A percentile compares a stretch with the other conserved stretches of the same genome.
Conservation (phyloP, 2,113 vertebrate genomes). For the Oreocharis arfaki region DNA sequence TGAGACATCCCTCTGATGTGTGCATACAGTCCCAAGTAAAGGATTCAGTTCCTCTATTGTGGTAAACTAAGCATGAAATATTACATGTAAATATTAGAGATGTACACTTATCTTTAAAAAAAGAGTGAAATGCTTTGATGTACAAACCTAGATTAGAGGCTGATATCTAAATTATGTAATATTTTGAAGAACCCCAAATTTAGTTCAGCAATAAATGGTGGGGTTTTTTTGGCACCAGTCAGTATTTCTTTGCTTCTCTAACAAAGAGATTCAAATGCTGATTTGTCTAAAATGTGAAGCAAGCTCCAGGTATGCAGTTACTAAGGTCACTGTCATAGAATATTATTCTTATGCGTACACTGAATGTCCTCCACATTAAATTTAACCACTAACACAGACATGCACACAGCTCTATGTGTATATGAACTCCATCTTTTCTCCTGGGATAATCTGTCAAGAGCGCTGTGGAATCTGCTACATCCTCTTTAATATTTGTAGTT, state of each 20-base stretch:
- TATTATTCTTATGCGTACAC: neutral
- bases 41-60: neutral
- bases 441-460: constrained; percentile 7
- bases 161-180: neutral
- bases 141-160: neutral
- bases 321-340: neutral
- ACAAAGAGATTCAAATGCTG: neutral
- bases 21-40: neutral
- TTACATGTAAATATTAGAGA: neutral
- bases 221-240: neutral
- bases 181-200: neutral
- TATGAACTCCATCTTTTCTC: neutral
- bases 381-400: neutral
- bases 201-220: neutral
- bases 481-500: constrained; percentile 18
- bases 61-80: neutral
- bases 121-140: neutral
- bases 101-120: neutral
- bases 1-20: neutral
- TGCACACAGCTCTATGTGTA: neutral
- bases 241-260: neutral
- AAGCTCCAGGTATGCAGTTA: neutral
- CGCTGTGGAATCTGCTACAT: constrained; percentile 8
- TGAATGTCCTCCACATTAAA: neutral
- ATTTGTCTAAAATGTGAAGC: neutral